phyloP scores from a whole-genome alignment of 2,888 invertebrate species.

The Meteorus colon region DNA sequence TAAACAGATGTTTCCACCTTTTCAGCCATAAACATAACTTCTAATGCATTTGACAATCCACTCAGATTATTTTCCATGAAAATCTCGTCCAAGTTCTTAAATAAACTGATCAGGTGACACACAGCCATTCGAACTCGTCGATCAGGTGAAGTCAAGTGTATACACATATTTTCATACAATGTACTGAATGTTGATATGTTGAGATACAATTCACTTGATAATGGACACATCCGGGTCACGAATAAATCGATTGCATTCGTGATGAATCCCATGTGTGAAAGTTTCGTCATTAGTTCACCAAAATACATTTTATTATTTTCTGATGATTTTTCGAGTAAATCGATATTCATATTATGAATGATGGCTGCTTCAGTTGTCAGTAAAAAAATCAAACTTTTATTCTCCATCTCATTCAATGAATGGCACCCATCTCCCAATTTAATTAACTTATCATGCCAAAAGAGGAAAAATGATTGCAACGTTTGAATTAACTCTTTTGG shows the following conservation, averaged over 20 bases:
- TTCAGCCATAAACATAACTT: constrained; percentile 78
- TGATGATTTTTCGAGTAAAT: constrained; percentile 74
- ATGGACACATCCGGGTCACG: constrained; percentile 58
- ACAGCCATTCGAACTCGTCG: constrained; percentile 79
- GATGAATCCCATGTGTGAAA: constrained; percentile 55
- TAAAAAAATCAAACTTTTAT: constrained; percentile 72
- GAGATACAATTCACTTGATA: constrained; percentile 53
- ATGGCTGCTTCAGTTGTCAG: constrained; percentile 77
- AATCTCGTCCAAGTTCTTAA: constrained; percentile 77
- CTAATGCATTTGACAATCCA: constrained; percentile 57
- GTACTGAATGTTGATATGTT: constrained; percentile 59
- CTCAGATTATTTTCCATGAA: constrained; percentile 69
- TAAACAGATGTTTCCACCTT: constrained; percentile 82
- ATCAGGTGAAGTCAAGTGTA: constrained; percentile 63
- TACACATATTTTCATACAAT: constrained; percentile 54
- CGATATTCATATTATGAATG: constrained; percentile 76
- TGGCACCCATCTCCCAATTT: constrained; percentile 24
- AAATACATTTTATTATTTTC: constrained; percentile 53
- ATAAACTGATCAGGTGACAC: constrained; percentile 83
- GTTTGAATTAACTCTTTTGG: constrained; percentile 52
- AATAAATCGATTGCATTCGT: constrained; percentile 62
- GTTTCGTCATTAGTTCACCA: constrained; percentile 53
- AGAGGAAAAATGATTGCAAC: constrained; percentile 55
- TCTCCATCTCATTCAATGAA: constrained; percentile 45
- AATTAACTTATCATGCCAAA: constrained; percentile 54